Base-by-base conservation (phyloP, 2,797 vertebrate species). In the Tamandua tetradactyla region DNA sequence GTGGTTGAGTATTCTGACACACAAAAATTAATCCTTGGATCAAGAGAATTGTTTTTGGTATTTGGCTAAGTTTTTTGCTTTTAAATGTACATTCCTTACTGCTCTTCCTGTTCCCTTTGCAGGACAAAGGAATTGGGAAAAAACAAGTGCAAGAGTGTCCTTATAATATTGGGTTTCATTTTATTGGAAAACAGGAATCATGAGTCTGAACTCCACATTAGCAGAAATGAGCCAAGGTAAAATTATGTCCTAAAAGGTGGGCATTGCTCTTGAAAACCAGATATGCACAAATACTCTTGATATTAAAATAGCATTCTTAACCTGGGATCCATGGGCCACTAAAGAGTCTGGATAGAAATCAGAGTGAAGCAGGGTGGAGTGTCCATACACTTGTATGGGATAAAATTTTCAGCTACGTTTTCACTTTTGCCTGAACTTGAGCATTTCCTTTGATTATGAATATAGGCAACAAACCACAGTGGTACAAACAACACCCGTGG, bases 181-280 rank as follows among this genome's bases (percentile, higher is more conserved):
- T 91, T 97, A 94, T 94, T 97, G 94, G 97, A 98, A 98, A 98
- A 98, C 98, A 98, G 98, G 98, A 98, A 98, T 97, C 10, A 0
- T 98, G 98, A 98, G 97, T 98, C 98, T 85, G 7, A 0, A 42
- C 94, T 96, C 96, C 97, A 97, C 96, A 98, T 97, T 62, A 97
- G 97, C 47, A 0, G 96, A 86, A 93, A 78, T 97, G 87, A 93
- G 62, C 0, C 17, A 94, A 96, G 92, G 89, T 97, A 91, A 79
- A 96, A 40, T 69, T 97, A 96, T 92, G 88, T 89, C 92, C 59
- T 57, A 81, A 47, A 95, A 92, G 95, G 94, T 92, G 79, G 96
- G 30, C 75, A 13, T 80, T 68, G 69, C 78, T 37, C 37, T 12
- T 81, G 80, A 59, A 49, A 85, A 76, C 81, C 52, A 78, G 66